Base-by-base conservation (phyloP, 1,140 invertebrate genomes). In the Nasonia giraulti region DNA sequence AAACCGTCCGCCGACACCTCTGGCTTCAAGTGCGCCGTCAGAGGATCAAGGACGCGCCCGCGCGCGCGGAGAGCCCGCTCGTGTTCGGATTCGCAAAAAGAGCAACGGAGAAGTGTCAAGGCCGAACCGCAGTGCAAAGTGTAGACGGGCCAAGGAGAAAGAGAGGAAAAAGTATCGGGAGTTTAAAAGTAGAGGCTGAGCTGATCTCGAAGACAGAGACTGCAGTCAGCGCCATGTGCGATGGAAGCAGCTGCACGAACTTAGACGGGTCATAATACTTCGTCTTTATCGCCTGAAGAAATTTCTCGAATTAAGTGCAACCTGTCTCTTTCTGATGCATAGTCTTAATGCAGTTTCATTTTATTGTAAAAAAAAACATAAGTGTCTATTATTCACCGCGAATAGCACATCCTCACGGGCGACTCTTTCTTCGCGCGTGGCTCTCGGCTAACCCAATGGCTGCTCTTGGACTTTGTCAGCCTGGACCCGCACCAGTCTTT, bases 51-150 rank as follows among this genome's bases (percentile, higher is more conserved):
- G 90, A 91, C 90, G 75, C 27, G 1, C 27, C 1, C 27, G 27
- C 27, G 27, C 27, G 27, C 81, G 88, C 76, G 86, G 83, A 44
- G 85, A 62, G 80, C 84, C 87, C 69, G 74, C 76, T 66, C 83
- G 2, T 20, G 31, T 80, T 82, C 47, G 79, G 86, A 89, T 88
- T 89, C 78, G 87, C 86, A 88, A 89, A 88, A 87, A 86, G 86
- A 89, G 87, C 88, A 89, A 87, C 66, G 83, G 81, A 90, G 88
- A 87, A 80, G 86, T 89, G 89, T 88, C 89, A 89, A 89, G 89
- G 89, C 86, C 88, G 50, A 87, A 85, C 81, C 86, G 85, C 86
- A 88, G 87, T 87, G 87, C 85, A 85, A 86, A 47, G 78, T 23
- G 33, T 37, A 40, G 55, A 86, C 73, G 87, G 87, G 85, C 75